phyloP scores from a whole-genome alignment of 2,113 vertebrate genomes.

The Bos indicus region DNA sequence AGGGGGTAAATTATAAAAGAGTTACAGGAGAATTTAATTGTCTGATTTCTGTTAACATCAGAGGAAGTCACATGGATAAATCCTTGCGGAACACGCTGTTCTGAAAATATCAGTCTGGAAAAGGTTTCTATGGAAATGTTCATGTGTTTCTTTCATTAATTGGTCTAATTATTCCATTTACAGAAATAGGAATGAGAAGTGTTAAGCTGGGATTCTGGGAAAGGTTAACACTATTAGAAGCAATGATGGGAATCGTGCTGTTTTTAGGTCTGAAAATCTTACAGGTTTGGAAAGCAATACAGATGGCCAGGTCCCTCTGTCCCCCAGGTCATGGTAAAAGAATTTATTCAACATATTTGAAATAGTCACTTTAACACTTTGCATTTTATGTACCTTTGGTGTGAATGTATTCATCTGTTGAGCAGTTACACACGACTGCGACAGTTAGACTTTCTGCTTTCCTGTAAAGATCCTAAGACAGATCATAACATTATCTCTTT shows the following conservation, averaged over 20 bases:
- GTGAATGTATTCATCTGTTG: neutral
- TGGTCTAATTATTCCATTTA: conserved; percentile 67
- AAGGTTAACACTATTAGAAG: neutral
- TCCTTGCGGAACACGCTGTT: conserved; percentile 1
- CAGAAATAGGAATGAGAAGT: conserved; percentile 22
- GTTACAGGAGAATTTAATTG: neutral
- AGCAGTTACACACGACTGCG: neutral
- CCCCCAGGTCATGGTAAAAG: neutral
- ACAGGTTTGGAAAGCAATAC: neutral
- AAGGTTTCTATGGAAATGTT: conserved; percentile 66
- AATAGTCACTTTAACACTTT: neutral
- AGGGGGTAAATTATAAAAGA: neutral
- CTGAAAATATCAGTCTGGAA: conserved; percentile 57
- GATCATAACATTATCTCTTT: neutral
- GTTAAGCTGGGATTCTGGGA: neutral
- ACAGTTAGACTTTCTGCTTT: neutral
- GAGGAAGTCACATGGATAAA: conserved; percentile 28
- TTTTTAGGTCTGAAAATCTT: neutral
- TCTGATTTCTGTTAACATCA: conserved; percentile 61
- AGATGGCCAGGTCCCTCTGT: neutral
- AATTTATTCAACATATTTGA: neutral
- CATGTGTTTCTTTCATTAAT: conserved; percentile 50
- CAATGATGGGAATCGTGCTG: neutral
- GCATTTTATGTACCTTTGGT: neutral
- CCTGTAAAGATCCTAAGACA: neutral